Evolutionary conservation across 2,113 vertebrate species (phyloP), one percentile per base, ranked within the genome.

Genomic region (Sciurus niger): DNA sequence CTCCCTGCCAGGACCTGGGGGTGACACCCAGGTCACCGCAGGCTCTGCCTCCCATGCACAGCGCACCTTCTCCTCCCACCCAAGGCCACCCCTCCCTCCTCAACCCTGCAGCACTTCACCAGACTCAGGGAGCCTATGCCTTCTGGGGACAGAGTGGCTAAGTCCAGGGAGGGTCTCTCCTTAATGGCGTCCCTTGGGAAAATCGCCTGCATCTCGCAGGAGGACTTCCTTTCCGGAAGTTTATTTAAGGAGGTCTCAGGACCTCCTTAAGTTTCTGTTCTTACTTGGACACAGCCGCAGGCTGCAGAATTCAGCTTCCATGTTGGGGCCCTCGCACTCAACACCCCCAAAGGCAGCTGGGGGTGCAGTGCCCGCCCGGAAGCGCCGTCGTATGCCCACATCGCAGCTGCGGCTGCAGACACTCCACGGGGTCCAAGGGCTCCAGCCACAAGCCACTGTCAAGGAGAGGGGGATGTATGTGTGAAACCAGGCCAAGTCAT

Each of bases 361-460:
- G 0, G 99, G 99, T 24, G 98, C 98, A 1, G 98, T 99, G 94
- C 97, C 98, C 0, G 99, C 98, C 6, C 99, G 98, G 98, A 99
- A 99, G 30, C 99, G 98, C 58, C 99, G 97, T 48, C 99, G 98
- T 16, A 99, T 97, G 2, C 99, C 99, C 55, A 99, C 99, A 0
- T 99, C 98, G 78, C 99, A 99, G 9, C 98, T 99, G 22, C 98
- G 98, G 95, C 99, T 99, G 96, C 99, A 99, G 10, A 96, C 16
- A 22, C 99, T 99, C 99, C 99, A 99, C 0, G 95, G 95, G 0
- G 99, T 99, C 99, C 99, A 99, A 79, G 97, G 98, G 95, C 99
- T 99, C 99, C 99, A 99, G 83, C 99, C 98, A 80, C 99, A 99
- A 98, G 99, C 98, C 97, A 99, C 99, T 99, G 97, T 30, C 63